These are phyloP conservation scores for Calypte anna DNA, from an alignment of 2,113 vertebrate species.

Conservation along the genomic window DNA sequence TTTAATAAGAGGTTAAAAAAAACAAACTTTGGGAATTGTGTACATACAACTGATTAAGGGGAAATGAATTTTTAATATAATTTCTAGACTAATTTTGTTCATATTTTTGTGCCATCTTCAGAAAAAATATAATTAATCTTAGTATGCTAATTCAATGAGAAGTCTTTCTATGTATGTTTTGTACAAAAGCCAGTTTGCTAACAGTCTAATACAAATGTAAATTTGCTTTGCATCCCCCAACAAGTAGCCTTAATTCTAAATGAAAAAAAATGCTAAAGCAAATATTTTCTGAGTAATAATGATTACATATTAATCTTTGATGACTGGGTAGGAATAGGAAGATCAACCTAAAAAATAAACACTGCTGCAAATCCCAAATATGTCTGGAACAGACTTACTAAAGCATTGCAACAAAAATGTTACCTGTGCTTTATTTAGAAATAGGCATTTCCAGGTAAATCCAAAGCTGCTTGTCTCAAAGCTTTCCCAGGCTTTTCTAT, in stretches of 20 bases:
- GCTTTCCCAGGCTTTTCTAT: not conserved
- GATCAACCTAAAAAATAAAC: not conserved
- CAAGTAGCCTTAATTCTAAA: not conserved
- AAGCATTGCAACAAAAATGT: not conserved
- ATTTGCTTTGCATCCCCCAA: not conserved
- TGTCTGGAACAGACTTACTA: not conserved
- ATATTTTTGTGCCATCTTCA: not conserved
- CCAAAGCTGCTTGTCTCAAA: not conserved
- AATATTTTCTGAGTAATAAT: not conserved
- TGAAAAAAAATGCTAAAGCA: not conserved
- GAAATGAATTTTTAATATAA: not conserved
- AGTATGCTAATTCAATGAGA: not conserved
- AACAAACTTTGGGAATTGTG: not conserved
- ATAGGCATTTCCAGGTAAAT: not conserved
- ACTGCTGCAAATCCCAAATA: not conserved
- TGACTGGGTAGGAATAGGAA: not conserved
- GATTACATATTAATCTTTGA: not conserved
- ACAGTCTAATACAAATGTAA: not conserved
- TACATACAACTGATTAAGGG: not conserved
- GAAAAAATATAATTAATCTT: not conserved
- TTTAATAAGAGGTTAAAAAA: not conserved
- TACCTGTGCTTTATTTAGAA: conserved; percentile 31
- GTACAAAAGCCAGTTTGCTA: not conserved
- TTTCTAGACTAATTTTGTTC: not conserved
- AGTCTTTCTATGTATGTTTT: not conserved